Evolutionary conservation across 2,113 vertebrate species (phyloP).

Genomic region (Nothobranchius kuhntae): DNA sequence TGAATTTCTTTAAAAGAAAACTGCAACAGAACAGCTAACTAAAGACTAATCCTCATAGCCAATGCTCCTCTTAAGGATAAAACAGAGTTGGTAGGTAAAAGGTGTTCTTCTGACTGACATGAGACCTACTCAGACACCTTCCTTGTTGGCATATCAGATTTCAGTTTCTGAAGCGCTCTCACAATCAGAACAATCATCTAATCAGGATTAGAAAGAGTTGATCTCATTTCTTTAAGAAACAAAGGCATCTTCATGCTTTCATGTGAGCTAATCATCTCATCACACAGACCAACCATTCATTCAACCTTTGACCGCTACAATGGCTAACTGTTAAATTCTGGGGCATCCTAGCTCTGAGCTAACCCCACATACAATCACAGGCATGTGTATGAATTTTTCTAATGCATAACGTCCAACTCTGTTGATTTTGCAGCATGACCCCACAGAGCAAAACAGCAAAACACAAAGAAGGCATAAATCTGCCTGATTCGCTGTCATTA

Average conservation of each 20-base stretch:
- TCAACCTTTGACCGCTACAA: conserved; percentile 4
- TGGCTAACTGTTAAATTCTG: background rate
- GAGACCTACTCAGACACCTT: background rate
- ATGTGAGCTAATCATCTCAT: conserved; percentile 40
- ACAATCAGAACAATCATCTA: background rate
- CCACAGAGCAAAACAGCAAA: background rate
- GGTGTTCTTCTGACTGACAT: conserved; percentile 29
- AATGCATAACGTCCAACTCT: background rate
- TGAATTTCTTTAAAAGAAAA: too few species aligned
- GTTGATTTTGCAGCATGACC: background rate
- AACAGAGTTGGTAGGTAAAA: conserved; percentile 60
- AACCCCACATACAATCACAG: too few species aligned
- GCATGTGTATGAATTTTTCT: background rate
- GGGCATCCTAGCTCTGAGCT: too few species aligned
- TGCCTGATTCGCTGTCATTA: too few species aligned
- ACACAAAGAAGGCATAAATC: too few species aligned
- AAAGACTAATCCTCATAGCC: too few species aligned
- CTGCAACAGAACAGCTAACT: too few species aligned
- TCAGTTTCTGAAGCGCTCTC: conserved; percentile 1
- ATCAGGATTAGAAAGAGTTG: background rate
- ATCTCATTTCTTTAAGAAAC: background rate
- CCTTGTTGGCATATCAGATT: conserved; percentile 5
- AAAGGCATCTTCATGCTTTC: background rate
- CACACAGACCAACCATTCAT: conserved; percentile 20
- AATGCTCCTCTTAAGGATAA: background rate